These are phyloP conservation scores for Trichogramma dendrolimi DNA, from an alignment of 2,888 invertebrate species.

Conservation along the genomic window DNA sequence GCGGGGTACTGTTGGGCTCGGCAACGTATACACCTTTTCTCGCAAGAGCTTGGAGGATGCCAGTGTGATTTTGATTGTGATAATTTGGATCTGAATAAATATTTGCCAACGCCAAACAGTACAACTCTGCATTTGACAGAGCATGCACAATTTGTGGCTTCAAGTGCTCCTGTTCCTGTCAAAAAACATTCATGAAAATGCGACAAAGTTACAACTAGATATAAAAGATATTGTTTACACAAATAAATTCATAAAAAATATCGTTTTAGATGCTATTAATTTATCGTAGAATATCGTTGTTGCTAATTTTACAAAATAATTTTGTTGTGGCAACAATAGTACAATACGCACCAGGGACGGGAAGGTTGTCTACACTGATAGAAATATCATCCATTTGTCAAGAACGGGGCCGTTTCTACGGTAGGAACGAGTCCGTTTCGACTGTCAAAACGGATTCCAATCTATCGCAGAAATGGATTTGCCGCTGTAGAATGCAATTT, in stretches of 20 bases:
- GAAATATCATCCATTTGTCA: too few relatives aligned
- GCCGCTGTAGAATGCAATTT: too few relatives aligned
- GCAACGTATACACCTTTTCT: conserved; percentile 85
- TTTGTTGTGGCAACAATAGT: too few relatives aligned
- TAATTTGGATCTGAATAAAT: conserved; percentile 96
- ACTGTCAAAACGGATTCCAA: too few relatives aligned
- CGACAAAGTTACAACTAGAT: conserved; percentile 1
- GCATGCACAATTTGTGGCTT: conserved; percentile 90
- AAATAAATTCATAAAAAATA: conserved; percentile 7
- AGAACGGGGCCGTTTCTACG: too few relatives aligned
- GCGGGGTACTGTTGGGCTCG: conserved; percentile 78
- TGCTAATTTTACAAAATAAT: too few relatives aligned
- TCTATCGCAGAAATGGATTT: too few relatives aligned
- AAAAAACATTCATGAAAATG: conserved; percentile 14
- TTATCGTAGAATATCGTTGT: too few relatives aligned
- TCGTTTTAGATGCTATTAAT: background rate
- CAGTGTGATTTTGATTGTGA: conserved; percentile 92
- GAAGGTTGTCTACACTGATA: too few relatives aligned
- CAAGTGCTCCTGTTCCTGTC: conserved; percentile 82
- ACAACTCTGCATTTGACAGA: conserved; percentile 89
- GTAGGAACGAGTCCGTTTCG: too few relatives aligned
- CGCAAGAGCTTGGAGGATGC: conserved; percentile 87
- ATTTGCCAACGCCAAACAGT: conserved; percentile 89
- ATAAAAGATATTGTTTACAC: background rate
- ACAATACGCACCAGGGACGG: too few relatives aligned